phyloP scores from a whole-genome alignment of 2,113 vertebrate species.

The Indicator indicator region DNA sequence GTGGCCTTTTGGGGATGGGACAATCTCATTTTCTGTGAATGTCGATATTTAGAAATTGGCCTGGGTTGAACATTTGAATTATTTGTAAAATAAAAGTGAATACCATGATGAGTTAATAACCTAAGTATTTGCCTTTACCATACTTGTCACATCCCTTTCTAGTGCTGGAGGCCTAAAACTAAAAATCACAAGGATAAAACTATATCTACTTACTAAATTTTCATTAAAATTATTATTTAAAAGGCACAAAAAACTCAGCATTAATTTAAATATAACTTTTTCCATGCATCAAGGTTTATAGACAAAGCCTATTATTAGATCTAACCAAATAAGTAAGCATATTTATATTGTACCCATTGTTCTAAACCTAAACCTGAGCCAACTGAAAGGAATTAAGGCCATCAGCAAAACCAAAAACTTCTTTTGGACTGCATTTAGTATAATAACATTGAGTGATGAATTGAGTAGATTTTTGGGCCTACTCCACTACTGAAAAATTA shows the following conservation, averaged over 20 bases:
- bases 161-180: neutral
- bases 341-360: neutral
- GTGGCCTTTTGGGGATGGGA: neutral
- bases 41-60: neutral
- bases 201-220: neutral
- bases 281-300: neutral
- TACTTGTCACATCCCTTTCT: neutral
- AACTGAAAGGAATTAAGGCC: neutral
- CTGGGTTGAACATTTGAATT: neutral
- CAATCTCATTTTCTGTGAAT: neutral
- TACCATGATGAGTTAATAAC: neutral
- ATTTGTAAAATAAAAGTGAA: neutral
- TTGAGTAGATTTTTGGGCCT: neutral
- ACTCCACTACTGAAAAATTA: neutral
- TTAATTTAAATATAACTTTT: neutral
- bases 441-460: neutral
- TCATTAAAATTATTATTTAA: neutral
- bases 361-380: neutral
- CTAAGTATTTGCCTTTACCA: neutral
- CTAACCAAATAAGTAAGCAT: neutral
- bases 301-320: neutral
- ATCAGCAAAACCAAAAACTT: neutral
- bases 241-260: accelerated
- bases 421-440: neutral
- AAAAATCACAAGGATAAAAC: neutral